Percentiles rank a stretch among this genome's conserved stretches.
Conservation (phyloP, 2,113 vertebrate species). For the Paedocypris sp. region DNA sequence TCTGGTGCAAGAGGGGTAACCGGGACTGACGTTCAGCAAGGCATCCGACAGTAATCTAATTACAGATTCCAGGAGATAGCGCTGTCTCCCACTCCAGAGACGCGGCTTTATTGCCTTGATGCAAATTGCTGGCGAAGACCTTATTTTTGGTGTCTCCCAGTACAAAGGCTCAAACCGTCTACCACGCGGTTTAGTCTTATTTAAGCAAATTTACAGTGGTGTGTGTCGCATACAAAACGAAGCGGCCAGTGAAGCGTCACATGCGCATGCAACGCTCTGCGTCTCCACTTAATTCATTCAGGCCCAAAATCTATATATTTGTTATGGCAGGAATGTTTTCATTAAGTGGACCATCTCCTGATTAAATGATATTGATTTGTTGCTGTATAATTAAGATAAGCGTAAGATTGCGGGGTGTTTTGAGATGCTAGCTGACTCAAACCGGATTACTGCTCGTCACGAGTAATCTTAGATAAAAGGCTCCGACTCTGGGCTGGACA, state of each 20-base stretch:
- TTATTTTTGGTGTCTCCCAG: slow-evolving; percentile 53
- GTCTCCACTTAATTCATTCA: slow-evolving; percentile 53
- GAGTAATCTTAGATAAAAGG: slow-evolving; percentile 13
- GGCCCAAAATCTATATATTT: slow-evolving; percentile 55
- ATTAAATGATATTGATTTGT: slow-evolving; percentile 64
- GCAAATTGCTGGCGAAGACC: slow-evolving; percentile 57
- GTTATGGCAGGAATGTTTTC: slow-evolving; percentile 59
- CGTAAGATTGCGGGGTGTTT: slow-evolving; percentile 30
- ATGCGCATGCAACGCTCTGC: slow-evolving; percentile 37
- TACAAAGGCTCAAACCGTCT: slow-evolving; percentile 42
- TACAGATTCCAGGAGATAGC: slow-evolving; percentile 64
- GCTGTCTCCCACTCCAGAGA: slow-evolving; percentile 51
- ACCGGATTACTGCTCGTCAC: slow-evolving; percentile 11
- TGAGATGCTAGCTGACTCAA: slow-evolving; percentile 14
- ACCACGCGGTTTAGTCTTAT: slow-evolving; percentile 25
- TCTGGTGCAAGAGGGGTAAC: slow-evolving; percentile 56
- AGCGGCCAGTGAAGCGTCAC: slow-evolving; percentile 33
- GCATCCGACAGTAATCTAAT: slow-evolving; percentile 67
- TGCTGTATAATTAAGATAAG: slow-evolving; percentile 64
- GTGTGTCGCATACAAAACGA: slow-evolving; percentile 2
- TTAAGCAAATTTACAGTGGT: slow-evolving; percentile 38
- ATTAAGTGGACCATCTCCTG: slow-evolving; percentile 64
- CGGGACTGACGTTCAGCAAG: slow-evolving; percentile 62
- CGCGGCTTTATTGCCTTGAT: slow-evolving; percentile 49
- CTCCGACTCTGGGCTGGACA: not conserved